Conservation (phyloP, 2,888 invertebrate genomes). For the Nebria brevicollis region DNA sequence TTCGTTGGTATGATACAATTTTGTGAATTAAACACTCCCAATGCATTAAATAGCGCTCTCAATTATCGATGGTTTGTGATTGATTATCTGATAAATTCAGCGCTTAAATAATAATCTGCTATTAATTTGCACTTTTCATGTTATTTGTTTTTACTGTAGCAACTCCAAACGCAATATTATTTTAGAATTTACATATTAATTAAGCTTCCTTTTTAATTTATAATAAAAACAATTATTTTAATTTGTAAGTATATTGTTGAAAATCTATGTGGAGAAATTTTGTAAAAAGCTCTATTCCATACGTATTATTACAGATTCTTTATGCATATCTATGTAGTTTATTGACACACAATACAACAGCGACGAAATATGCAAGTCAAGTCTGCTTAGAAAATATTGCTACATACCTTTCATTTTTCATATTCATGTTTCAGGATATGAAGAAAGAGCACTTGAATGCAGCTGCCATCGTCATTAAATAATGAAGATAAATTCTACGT, state of each 20-base stretch:
- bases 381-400: not conserved
- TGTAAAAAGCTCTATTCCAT: not conserved
- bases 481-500: slow-evolving; percentile 19
- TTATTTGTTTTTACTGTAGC: too few species aligned
- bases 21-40: too few species aligned
- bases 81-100: slow-evolving; percentile 26
- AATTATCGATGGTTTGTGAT: slow-evolving; percentile 29
- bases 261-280: too few species aligned
- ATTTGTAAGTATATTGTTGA: too few species aligned
- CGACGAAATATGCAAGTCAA: not conserved
- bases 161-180: too few species aligned
- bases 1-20: too few species aligned
- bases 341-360: not conserved
- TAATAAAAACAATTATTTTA: too few species aligned
- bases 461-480: slow-evolving; percentile 11
- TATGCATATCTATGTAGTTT: too few species aligned
- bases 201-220: too few species aligned
- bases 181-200: too few species aligned
- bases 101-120: slow-evolving; percentile 29
- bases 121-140: slow-evolving; percentile 24
- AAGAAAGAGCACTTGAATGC: not conserved
- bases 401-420: not conserved
- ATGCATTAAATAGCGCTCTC: too few species aligned
- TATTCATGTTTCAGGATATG: slow-evolving; percentile 6
- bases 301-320: not conserved